Conservation (phyloP, 1,140 invertebrate genomes). For the Lithobius niger region DNA sequence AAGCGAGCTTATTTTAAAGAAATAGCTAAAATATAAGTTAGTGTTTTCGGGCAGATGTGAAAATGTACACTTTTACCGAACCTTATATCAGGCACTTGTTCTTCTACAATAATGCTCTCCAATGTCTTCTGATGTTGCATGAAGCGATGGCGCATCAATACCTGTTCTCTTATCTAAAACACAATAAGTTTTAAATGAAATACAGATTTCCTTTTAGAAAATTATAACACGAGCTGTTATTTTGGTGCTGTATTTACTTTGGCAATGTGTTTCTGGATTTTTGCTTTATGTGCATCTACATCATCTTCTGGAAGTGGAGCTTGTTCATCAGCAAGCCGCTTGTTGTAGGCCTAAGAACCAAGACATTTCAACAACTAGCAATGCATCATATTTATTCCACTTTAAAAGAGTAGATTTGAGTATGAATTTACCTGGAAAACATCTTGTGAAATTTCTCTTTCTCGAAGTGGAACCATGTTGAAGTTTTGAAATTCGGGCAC, state of each 20-base stretch:
- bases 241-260: background rate
- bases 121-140: constrained; percentile 26
- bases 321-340: background rate
- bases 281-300: constrained; percentile 2
- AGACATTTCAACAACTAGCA: no score
- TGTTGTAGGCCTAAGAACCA: constrained; percentile 18
- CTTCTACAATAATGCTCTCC: constrained; percentile 47
- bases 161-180: constrained; percentile 21
- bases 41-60: background rate
- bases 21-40: background rate
- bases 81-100: constrained; percentile 47
- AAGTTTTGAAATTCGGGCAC: constrained; percentile 34
- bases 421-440: constrained; percentile 30
- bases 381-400: no score
- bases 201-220: no score
- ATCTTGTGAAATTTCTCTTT: constrained; percentile 33
- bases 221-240: no score
- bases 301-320: background rate
- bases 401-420: background rate
- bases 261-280: background rate
- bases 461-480: constrained; percentile 33
- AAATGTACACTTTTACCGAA: constrained; percentile 24
- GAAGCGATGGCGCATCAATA: constrained; percentile 39
- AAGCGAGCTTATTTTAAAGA: background rate
- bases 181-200: no score